Base-by-base conservation (phyloP, 1,140 invertebrate species). In the Trachymyrmex septentrionalis region DNA sequence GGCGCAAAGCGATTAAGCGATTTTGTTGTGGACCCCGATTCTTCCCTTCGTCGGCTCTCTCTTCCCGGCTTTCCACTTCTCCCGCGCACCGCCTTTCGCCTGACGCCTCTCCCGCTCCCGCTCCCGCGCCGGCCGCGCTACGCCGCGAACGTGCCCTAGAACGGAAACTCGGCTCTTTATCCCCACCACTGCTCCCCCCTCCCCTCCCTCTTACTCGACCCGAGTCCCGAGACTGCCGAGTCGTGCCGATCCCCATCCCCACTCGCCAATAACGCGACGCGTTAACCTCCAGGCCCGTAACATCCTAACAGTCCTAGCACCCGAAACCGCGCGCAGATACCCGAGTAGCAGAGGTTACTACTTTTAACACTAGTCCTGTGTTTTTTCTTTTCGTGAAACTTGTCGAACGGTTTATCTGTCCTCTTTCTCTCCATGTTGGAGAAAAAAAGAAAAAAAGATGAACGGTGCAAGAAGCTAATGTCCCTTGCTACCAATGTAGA, bases 1-100 rank as follows among this genome's bases (percentile, higher is more conserved):
- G 94, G 92, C 94, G 94, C 94, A 94, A 94, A 94, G 92, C 94
- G 94, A 95, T 95, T 96, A 95, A 96, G 95, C 95, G 95, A 95
- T 96, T 96, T 96, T 96, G 95, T 96, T 96, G 95, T 95, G 95
- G 93, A 95, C 94, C 95, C 92, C 94, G 95, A 95, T 96, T 95
- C 94, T 95, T 95, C 92, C 90, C 93, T 90, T 93, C 92, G 91
- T 92, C 92, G 66, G 90, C 86, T 91, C 92, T 90, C 92, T 93
- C 90, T 93, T 93, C 92, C 92, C 93, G 92, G 93, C 93, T 94
- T 95, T 94, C 94, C 94, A 94, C 94, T 95, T 94, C 94, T 93
- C 93, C 91, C 93, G 92, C 92, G 91, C 92, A 86, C 91, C 89
- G 88, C 90, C 93, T 94, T 95, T 93, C 93, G 90, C 91, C 92